Percentiles rank a stretch among this genome's conserved stretches.
phyloP scores from a whole-genome alignment of 2,888 invertebrate genomes.

The Latheticus oryzae region DNA sequence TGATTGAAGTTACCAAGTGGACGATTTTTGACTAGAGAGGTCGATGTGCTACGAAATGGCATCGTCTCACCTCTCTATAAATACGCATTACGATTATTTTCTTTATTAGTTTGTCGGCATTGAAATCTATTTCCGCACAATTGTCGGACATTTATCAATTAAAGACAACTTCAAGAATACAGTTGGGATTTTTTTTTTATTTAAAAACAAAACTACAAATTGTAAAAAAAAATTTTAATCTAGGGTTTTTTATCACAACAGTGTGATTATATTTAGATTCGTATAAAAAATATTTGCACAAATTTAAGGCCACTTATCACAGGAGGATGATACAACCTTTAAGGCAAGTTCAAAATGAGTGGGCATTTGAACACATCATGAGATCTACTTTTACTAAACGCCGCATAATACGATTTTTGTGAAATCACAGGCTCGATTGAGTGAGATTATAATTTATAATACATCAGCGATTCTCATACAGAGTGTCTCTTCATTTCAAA shows the following conservation, averaged over 20 bases:
- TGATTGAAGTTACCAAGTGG: conserved; percentile 39
- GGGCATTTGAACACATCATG: conserved; percentile 36
- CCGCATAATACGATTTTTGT: too few relatives aligned
- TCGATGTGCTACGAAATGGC: conserved; percentile 43
- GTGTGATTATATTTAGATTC: conserved; percentile 27
- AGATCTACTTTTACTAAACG: conserved; percentile 25
- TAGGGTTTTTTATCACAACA: conserved; percentile 25
- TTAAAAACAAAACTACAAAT: conserved; percentile 34
- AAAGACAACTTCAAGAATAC: background rate
- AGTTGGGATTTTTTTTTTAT: conserved; percentile 15
- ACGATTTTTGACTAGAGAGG: conserved; percentile 31
- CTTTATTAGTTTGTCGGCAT: conserved; percentile 21
- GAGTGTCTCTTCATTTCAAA: too few relatives aligned
- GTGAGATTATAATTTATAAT: too few relatives aligned
- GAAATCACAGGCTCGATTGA: too few relatives aligned
- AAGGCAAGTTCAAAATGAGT: conserved; percentile 37
- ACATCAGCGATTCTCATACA: too few relatives aligned
- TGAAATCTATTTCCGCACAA: conserved; percentile 32
- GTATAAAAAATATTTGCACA: conserved; percentile 35
- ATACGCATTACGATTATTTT: conserved; percentile 39
- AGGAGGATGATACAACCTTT: conserved; percentile 30
- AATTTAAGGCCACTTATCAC: conserved; percentile 42
- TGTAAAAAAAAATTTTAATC: conserved; percentile 21
- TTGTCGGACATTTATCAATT: conserved; percentile 3
- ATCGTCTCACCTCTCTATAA: conserved; percentile 40